Percentiles rank a stretch among this genome's conserved stretches.
These are phyloP conservation scores for Cebuella pygmaea DNA, from an alignment of 2,797 vertebrate genomes.

Conservation along the genomic window DNA sequence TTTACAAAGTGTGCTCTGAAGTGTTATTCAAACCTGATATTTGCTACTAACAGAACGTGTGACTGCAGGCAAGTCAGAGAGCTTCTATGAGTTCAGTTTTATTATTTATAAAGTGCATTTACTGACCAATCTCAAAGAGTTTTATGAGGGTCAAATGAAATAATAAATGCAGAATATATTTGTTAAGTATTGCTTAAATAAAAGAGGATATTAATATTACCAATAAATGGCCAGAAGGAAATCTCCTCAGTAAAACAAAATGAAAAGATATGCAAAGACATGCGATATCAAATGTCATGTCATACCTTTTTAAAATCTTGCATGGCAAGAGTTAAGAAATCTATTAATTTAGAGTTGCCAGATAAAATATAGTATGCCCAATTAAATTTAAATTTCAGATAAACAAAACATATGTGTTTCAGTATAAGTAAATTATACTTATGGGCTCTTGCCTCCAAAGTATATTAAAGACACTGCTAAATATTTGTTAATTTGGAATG, in stretches of 20 bases:
- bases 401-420: not conserved
- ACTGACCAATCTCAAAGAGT: not conserved
- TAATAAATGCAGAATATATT: not conserved
- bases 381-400: not conserved
- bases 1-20: conserved; percentile 81
- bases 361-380: not conserved
- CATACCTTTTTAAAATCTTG: not conserved
- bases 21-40: conserved; percentile 78
- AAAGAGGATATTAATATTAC: not conserved
- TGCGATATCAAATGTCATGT: not conserved
- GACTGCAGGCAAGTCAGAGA: not conserved
- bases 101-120: not conserved
- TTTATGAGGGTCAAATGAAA: not conserved
- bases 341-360: not conserved
- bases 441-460: not conserved
- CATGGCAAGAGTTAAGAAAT: not conserved
- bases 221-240: not conserved
- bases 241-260: not conserved
- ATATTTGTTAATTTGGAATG: conserved; percentile 72
- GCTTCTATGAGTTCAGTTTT: not conserved
- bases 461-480: not conserved
- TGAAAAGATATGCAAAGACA: not conserved
- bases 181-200: not conserved
- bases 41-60: conserved; percentile 62
- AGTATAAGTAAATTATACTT: not conserved